phyloP scores from a whole-genome alignment of 2,888 invertebrate genomes.

The Troglohyphantes excavatus region DNA sequence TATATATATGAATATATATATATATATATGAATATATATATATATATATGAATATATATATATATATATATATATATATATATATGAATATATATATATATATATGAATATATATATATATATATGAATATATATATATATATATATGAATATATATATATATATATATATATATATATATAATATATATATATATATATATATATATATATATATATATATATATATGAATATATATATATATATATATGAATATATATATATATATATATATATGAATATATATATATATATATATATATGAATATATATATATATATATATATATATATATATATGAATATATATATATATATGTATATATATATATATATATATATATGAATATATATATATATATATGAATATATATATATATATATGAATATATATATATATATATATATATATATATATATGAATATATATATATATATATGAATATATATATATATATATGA shows the following conservation, averaged over 20 bases:
- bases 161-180: neutral
- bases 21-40: too few relatives aligned
- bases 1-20: too few relatives aligned
- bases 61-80: neutral
- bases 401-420: too few relatives aligned
- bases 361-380: too few relatives aligned
- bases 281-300: neutral
- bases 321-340: neutral
- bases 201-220: neutral
- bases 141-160: neutral
- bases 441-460: too few relatives aligned
- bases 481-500: too few relatives aligned
- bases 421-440: too few relatives aligned
- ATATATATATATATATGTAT: too few relatives aligned
- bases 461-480: too few relatives aligned
- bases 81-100: neutral
- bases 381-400: too few relatives aligned
- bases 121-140: constrained; percentile 1
- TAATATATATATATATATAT: constrained; percentile 8
- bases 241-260: neutral
- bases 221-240: constrained; percentile 3
- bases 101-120: too few relatives aligned
- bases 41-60: constrained; percentile 1
- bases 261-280: constrained; percentile 6
- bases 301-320: neutral